Base-by-base conservation (phyloP, 2,888 invertebrate species). In the Hydriomena furcata region DNA sequence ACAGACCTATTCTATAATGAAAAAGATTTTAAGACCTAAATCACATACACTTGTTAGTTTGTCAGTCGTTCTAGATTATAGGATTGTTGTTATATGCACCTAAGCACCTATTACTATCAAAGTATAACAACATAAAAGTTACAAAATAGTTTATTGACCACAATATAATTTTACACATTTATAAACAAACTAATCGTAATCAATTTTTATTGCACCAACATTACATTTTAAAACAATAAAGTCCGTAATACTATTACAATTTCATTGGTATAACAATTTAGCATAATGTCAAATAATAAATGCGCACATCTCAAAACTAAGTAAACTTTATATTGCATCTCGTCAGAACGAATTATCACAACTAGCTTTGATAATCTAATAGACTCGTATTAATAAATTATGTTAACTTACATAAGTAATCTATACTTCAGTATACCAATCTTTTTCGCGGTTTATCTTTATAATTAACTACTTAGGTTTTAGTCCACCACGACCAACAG, bases 251-350 rank as follows among this genome's bases (percentile, higher is more conserved):
- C 58, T 63, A 43, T 65, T 68, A 60, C 63, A 66, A 70, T 69
- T 67, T 67, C 66, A 71, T 73, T 69, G 67, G 63, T 69, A 66
- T 64, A 72, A 68, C 63, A 65, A 66, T 62, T 48, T 65, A 54
- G 50, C 37, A 42, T 31, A 17, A 17, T n/a, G 17, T 4, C 2
- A 58, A 54, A 58, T 66, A 63, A 52, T 59, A 64, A 66, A 60
- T 60, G 59, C 56, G 47, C 53, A 55, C 49, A 60, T 48, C 60
- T 60, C 65, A 66, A 69, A 44, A 70, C 63, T 63, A 47, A 53
- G 65, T 60, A 65, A 46, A 45, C 7, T 17, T 36, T 36, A 7
- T 13, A 37, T 40, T 47, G 7, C 36, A 36, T 31, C 5, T 34
- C 8, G n/a, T 40, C 25, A 49, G 44, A 38, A 48, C 28, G 4